Evolutionary conservation across 1,140 invertebrate genomes (phyloP), one percentile per base, ranked within the genome.

Genomic region (Drosophila ficusphila): DNA sequence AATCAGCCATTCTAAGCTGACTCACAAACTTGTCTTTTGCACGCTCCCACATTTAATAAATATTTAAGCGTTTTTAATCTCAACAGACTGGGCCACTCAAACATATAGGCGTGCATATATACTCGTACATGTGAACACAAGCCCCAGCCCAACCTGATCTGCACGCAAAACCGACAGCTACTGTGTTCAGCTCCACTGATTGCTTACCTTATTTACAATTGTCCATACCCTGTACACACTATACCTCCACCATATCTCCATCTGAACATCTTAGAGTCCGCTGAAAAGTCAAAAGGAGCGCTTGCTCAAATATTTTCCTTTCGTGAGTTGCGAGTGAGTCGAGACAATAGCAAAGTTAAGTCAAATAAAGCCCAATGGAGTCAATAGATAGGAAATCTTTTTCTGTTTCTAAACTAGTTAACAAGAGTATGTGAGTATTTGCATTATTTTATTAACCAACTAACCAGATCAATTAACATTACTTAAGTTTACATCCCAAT

Each of bases 1-100:
- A 33, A 4, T 53, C 29, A 39, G 44, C 41, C 42, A 72, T 69
- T 74, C 72, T 81, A 48, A 39, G 54, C 76, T 85, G 81, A 86
- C 53, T 86, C 81, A 86, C 56, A 86, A 86, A 86, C 81, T 81
- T 82, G 81, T 88, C 62, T 88, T 57, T 73, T 75, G 77, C 68
- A 81, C 82, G 69, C 81, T 86, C 81, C 81, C 82, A 88, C 82
- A 88, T 88, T 86, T 86, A 79, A 88, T 86, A 88, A 86, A 86
- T 88, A 86, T 88, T 86, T 79, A 86, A 86, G 41, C 73, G 72
- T 77, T 81, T 88, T 77, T 77, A 88, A 88, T 82, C 81, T 65
- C 53, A 38, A 53, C 57, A 54, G 68, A 36, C 61, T 14, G 23
- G 51, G 56, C 48, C 65, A 76, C 64, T 62, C 74, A 9, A 16